Evolutionary conservation across 1,140 invertebrate species (phyloP).

Genomic region (Lineus longissimus): DNA sequence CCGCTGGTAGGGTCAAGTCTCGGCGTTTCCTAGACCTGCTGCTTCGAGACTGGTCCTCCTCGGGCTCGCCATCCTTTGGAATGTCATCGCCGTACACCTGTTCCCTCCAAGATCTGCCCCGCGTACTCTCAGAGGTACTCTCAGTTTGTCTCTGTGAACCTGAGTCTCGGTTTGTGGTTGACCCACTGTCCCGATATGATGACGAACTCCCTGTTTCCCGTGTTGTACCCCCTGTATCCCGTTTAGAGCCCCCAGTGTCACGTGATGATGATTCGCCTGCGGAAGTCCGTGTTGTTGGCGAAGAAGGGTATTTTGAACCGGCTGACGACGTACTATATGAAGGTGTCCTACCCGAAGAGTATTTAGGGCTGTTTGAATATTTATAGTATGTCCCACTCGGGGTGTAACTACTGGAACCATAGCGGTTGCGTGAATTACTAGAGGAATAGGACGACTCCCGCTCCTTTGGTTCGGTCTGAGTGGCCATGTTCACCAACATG

Average conservation of each 20-base stretch:
- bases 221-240: background rate
- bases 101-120: conserved; percentile 41
- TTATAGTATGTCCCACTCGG: conserved; percentile 16
- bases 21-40: conserved; percentile 16
- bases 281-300: conserved; percentile 16
- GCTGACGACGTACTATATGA: background rate
- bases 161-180: no score
- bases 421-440: conserved; percentile 7
- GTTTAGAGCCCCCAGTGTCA: background rate
- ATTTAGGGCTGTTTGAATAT: conserved; percentile 15
- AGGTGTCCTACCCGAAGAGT: background rate
- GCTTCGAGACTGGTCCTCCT: conserved; percentile 24
- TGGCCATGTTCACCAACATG: conserved; percentile 32
- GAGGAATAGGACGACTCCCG: conserved; percentile 19
- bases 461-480: conserved; percentile 38
- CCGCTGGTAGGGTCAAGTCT: conserved; percentile 30
- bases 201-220: background rate
- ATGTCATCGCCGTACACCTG: conserved; percentile 46
- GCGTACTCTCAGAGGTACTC: background rate
- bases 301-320: conserved; percentile 21
- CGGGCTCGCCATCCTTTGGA: conserved; percentile 29
- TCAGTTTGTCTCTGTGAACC: background rate
- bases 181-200: background rate
- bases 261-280: background rate
- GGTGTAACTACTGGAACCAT: conserved; percentile 17